Evolutionary conservation across 2,888 invertebrate genomes (phyloP).

Genomic region (Lagria hirta): DNA sequence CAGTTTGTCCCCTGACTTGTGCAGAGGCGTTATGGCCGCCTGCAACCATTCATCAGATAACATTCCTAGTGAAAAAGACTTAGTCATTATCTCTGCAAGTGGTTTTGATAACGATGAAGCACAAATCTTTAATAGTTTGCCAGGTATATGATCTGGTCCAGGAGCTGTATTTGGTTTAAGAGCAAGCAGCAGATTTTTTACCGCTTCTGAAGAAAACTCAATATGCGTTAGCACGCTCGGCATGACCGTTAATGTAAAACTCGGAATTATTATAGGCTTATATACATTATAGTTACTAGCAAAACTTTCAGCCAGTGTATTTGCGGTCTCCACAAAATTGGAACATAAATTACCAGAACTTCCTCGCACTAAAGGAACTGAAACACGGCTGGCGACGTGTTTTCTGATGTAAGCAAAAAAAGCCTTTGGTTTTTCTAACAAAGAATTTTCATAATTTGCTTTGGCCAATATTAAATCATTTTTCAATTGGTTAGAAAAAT

Average conservation of each 20-base stretch:
- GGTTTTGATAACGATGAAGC: slow-evolving; percentile 3
- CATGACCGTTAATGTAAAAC: background rate
- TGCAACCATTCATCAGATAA: slow-evolving; percentile 3
- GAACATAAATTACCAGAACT: background rate
- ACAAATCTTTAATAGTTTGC: slow-evolving; percentile 3
- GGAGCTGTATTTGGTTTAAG: slow-evolving; percentile 2
- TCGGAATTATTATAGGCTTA: background rate
- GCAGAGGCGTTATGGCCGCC: slow-evolving; percentile 3
- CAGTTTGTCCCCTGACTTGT: slow-evolving; percentile 6
- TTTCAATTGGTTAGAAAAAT: slow-evolving; percentile 3
- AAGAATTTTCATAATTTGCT: slow-evolving; percentile 1
- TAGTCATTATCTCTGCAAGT: too few relatives aligned
- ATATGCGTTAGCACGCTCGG: background rate
- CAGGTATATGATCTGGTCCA: slow-evolving; percentile 4
- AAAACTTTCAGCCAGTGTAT: slow-evolving; percentile 3
- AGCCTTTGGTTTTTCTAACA: slow-evolving; percentile 1
- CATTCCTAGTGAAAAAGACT: too few relatives aligned
- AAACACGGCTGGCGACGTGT: slow-evolving; percentile 1
- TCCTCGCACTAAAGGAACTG: slow-evolving; percentile 2
- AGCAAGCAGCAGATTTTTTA: slow-evolving; percentile 3
- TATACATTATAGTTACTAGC: slow-evolving; percentile 3
- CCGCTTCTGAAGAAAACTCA: slow-evolving; percentile 1
- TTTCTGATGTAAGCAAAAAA: slow-evolving; percentile 1
- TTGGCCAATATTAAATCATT: slow-evolving; percentile 2
- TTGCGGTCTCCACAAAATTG: slow-evolving; percentile 3